phyloP scores from a whole-genome alignment of 1,140 invertebrate species.

The Drosophila elegans region DNA sequence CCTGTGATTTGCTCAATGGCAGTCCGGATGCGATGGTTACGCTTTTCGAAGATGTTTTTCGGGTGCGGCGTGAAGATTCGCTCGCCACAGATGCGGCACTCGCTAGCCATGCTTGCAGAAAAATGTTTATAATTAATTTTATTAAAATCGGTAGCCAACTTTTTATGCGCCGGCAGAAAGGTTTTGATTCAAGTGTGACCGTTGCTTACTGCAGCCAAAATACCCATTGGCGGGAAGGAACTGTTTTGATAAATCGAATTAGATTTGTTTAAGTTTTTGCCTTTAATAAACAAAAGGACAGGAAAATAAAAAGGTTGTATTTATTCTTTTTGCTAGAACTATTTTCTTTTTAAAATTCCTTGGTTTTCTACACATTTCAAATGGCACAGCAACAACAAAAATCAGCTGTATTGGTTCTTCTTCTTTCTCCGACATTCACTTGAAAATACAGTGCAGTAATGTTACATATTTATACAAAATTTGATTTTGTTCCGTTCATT shows the following conservation, averaged over 20 bases:
- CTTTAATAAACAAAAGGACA: too few species aligned
- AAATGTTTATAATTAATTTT: not conserved
- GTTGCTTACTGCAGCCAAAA: not conserved
- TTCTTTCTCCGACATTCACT: conserved; percentile 16
- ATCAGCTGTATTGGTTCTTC: not conserved
- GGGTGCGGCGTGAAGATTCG: conserved; percentile 49
- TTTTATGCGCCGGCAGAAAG: conserved; percentile 4
- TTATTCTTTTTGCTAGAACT: too few species aligned
- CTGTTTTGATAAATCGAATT: too few species aligned
- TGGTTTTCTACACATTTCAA: not conserved
- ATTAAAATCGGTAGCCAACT: not conserved
- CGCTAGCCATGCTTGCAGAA: conserved; percentile 14
- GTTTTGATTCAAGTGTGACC: not conserved
- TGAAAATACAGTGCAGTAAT: conserved; percentile 1
- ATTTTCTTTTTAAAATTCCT: too few species aligned
- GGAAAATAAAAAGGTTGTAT: too few species aligned
- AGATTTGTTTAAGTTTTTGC: too few species aligned
- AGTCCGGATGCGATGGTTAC: conserved; percentile 29
- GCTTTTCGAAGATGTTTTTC: conserved; percentile 54
- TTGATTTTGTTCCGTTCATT: not conserved
- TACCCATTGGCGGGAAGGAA: not conserved
- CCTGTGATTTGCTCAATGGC: conserved; percentile 55
- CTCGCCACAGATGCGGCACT: conserved; percentile 57
- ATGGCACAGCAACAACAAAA: not conserved
- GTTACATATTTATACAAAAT: not conserved